Percentiles rank a stretch among this genome's conserved stretches.
phyloP scores from a whole-genome alignment of 2,888 invertebrate genomes.

The Tinea semifulvella region DNA sequence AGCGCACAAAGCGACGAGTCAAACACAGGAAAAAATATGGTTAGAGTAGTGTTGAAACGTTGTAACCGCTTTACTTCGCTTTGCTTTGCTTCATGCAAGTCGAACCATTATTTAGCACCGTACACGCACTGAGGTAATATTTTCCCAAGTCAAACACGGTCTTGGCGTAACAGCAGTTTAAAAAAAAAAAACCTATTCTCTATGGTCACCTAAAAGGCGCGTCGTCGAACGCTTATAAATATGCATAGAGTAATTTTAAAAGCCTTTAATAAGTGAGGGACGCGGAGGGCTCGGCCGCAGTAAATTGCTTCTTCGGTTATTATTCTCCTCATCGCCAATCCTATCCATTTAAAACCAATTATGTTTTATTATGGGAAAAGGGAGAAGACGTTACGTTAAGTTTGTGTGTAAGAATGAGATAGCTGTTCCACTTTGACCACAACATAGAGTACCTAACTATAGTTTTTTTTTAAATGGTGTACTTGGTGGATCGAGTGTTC shows the following conservation, averaged over 20 bases:
- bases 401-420: conserved; percentile 31
- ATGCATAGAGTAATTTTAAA: conserved; percentile 48
- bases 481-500: conserved; percentile 31
- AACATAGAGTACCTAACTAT: conserved; percentile 32
- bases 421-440: conserved; percentile 26
- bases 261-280: conserved; percentile 38
- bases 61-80: too few relatives aligned
- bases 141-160: too few relatives aligned
- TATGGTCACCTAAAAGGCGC: conserved; percentile 28
- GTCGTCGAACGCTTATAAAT: conserved; percentile 32
- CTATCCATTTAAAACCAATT: conserved; percentile 64
- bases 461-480: conserved; percentile 28
- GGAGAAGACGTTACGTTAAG: conserved; percentile 27
- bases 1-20: too few relatives aligned
- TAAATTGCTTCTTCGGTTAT: conserved; percentile 48
- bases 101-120: conserved; percentile 1
- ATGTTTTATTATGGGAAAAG: conserved; percentile 54
- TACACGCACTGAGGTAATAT: too few relatives aligned
- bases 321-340: conserved; percentile 54
- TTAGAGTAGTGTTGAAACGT: too few relatives aligned
- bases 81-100: too few relatives aligned
- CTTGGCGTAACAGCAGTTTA: conserved; percentile 8
- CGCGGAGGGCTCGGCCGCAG: conserved; percentile 30
- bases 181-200: conserved; percentile 12
- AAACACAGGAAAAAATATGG: too few relatives aligned